Conservation (phyloP, 2,113 vertebrate species). For the Thermophis baileyi region DNA sequence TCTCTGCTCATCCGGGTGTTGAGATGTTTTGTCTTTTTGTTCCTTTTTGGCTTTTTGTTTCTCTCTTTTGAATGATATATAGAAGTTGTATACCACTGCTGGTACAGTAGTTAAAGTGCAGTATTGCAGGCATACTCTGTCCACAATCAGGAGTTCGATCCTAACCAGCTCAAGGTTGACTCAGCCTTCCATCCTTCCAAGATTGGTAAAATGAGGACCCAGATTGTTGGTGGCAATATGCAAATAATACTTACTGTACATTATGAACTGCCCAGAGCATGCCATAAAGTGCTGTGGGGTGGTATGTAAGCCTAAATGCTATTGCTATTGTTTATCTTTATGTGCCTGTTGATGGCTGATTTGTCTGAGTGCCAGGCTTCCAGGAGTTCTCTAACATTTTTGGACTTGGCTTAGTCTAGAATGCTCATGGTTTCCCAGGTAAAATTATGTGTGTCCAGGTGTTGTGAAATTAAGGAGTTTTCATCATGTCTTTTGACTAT, state of each 20-base stretch:
- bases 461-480: neutral
- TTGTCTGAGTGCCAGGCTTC: neutral
- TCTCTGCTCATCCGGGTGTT: neutral
- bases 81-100: neutral
- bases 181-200: neutral
- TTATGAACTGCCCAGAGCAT: neutral
- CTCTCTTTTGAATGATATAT: neutral
- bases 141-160: neutral
- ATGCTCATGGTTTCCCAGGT: neutral
- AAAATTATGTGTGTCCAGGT: neutral
- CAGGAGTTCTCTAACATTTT: neutral
- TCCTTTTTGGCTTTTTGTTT: neutral
- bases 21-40: neutral
- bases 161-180: neutral
- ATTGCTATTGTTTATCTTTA: neutral
- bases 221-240: neutral
- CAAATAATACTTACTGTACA: neutral
- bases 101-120: too few relatives aligned
- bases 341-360: neutral
- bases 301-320: neutral
- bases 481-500: neutral
- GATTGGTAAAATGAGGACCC: neutral
- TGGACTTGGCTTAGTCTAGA: neutral
- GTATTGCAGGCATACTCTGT: neutral
- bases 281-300: neutral